A percentile compares a stretch with the other conserved stretches of the same genome.
Conservation (phyloP, 2,113 vertebrate genomes). For the Boulengeromyrus knoepffleri region DNA sequence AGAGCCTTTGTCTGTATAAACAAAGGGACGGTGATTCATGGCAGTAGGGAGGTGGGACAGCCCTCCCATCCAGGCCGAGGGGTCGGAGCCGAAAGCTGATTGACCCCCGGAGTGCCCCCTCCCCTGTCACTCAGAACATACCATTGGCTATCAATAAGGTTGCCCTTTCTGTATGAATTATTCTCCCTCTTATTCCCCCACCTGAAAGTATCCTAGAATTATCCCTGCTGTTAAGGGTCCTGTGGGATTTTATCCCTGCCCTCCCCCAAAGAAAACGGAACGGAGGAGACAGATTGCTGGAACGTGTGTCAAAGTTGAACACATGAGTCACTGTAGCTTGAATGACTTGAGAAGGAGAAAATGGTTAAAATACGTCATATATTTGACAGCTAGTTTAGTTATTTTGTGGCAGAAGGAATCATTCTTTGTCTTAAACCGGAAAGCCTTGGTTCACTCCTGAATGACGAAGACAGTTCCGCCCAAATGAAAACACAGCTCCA, state of each 20-base stretch:
- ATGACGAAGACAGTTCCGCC: neutral
- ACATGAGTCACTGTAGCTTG: neutral
- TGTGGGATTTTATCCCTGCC: neutral
- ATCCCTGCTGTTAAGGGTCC: neutral
- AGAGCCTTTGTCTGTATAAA: constrained; percentile 15
- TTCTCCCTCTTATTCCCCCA: neutral
- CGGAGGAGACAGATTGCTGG: neutral
- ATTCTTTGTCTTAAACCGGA: neutral
- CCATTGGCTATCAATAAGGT: neutral
- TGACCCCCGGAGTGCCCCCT: neutral
- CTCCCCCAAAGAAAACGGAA: neutral
- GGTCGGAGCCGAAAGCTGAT: neutral
- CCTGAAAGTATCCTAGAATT: neutral
- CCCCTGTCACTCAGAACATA: neutral
- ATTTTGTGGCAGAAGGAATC: neutral
- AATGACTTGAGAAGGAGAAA: neutral
- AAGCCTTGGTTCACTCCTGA: neutral
- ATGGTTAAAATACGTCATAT: neutral
- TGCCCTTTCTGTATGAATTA: neutral
- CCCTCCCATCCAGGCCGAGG: neutral
- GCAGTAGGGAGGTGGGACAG: neutral
- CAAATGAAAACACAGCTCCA: neutral
- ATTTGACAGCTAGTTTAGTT: neutral
- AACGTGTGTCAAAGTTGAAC: neutral
- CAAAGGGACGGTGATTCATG: constrained; percentile 19